Evolutionary conservation across 2,888 invertebrate species (phyloP).

Genomic region (Coleophora deauratella): DNA sequence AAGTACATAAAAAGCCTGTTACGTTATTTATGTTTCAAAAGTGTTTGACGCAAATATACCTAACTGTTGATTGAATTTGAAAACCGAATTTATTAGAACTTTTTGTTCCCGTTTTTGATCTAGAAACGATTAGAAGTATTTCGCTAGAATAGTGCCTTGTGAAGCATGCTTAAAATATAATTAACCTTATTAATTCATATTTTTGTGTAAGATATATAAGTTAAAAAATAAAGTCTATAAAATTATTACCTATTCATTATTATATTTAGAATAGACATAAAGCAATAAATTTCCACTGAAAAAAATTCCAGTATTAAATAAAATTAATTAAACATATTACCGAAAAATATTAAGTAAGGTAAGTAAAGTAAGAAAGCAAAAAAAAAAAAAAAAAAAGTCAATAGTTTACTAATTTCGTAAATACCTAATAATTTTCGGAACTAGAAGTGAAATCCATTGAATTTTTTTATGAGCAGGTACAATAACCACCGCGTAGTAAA

Average conservation of each 20-base stretch:
- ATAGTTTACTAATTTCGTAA: too few relatives aligned
- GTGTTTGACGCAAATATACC: too few relatives aligned
- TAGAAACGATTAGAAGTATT: constrained; percentile 43
- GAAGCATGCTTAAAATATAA: constrained; percentile 65
- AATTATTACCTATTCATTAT: constrained; percentile 14
- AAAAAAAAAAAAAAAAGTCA: too few relatives aligned
- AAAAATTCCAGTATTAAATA: constrained; percentile 51
- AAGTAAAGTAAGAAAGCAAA: too few relatives aligned
- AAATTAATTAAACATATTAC: constrained; percentile 9
- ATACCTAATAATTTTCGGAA: too few relatives aligned
- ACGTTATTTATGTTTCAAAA: too few relatives aligned
- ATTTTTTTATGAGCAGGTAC: too few relatives aligned
- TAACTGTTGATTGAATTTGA: constrained; percentile 26
- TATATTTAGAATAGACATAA: constrained; percentile 29
- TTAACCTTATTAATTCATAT: constrained; percentile 43
- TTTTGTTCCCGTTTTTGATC: constrained; percentile 40
- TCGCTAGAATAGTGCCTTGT: constrained; percentile 73
- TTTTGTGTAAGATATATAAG: constrained; percentile 51
- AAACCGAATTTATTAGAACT: constrained; percentile 68
- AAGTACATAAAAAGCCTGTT: too few relatives aligned
- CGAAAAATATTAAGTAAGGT: too few relatives aligned
- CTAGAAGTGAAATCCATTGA: too few relatives aligned
- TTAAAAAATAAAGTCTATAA: constrained; percentile 25
- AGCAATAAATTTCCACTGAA: constrained; percentile 60
- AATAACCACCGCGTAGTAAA: too few relatives aligned